Base-by-base conservation (phyloP, 1,140 invertebrate genomes). In the Pissodes strobi region DNA sequence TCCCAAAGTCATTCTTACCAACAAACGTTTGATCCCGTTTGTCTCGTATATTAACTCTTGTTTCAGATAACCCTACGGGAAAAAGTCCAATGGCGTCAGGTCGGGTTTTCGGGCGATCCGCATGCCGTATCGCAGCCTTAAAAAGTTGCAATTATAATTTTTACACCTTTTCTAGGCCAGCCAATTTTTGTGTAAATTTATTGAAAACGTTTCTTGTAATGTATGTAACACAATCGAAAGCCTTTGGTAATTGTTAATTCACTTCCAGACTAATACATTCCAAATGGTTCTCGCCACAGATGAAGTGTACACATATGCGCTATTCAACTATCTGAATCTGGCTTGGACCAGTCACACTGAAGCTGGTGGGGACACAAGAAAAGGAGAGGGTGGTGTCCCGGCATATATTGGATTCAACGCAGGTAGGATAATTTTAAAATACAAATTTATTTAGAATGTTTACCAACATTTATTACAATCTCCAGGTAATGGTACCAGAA, bases 321-420 rank as follows among this genome's bases (percentile, higher is more conserved):
- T 98, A 18, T 97, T 94, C 76, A 98, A 98, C 80, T 98, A 98
- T 75, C 84, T 88, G 2, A 86, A 92, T 45, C 84, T 98, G 38
- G 87, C 89, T 68, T 98, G 95, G 95, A 92, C 90, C 1, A 88
- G 88, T 13, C 91, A 95, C 68, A 95, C 93, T 0, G 93, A 95
- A 78, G 92, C 93, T 48, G 91, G 91, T 41, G 93, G 93, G 64
- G 92, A 93, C 77, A 92, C 91, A 1, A 89, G 88, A 10, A 86
- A 85, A 43, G 95, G 94, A 45, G 91, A 91, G 73, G 93, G 92
- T 55, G 94, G 94, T 73, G 84, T 85, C 6, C 89, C 93, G 2
- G 94, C 93, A 67, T 95, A 85, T 74, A 92, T 97, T 72, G 95
- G 95, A 30, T 98, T 97, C 79, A 97, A 98, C 76, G 94, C 90